Conservation (phyloP, 2,888 invertebrate species). For the Ophion obscuratus region DNA sequence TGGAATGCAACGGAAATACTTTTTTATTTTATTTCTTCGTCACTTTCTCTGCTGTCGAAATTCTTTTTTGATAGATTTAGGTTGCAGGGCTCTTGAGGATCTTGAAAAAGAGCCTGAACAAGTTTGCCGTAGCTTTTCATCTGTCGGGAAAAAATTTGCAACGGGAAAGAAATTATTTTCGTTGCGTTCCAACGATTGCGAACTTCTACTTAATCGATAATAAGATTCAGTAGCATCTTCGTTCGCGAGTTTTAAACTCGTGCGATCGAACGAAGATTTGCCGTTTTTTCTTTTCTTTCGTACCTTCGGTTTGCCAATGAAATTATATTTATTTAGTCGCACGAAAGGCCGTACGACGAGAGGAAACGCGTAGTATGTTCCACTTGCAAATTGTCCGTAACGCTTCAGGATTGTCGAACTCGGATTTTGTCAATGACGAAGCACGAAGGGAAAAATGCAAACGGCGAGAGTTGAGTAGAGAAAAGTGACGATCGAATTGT, state of each 20-base stretch:
- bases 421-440: neutral
- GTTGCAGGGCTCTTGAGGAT: too few relatives aligned
- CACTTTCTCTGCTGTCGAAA: too few relatives aligned
- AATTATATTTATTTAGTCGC: constrained; percentile 39
- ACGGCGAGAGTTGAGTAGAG: constrained; percentile 25
- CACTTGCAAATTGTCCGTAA: neutral
- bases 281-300: constrained; percentile 12
- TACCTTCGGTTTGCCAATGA: constrained; percentile 16
- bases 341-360: neutral
- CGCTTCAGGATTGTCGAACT: neutral
- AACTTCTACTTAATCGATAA: too few relatives aligned
- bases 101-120: too few relatives aligned
- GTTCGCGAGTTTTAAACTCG: neutral
- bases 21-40: too few relatives aligned
- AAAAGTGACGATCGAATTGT: constrained; percentile 40
- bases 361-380: neutral
- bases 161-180: too few relatives aligned
- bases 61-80: too few relatives aligned
- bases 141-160: too few relatives aligned
- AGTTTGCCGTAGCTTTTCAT: too few relatives aligned
- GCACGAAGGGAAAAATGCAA: neutral
- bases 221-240: constrained; percentile 16
- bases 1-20: too few relatives aligned
- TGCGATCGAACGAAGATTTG: neutral
- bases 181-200: too few relatives aligned